These are phyloP conservation scores for Hirundichthys speculiger DNA, from an alignment of 2,113 vertebrate species.

Conservation along the genomic window DNA sequence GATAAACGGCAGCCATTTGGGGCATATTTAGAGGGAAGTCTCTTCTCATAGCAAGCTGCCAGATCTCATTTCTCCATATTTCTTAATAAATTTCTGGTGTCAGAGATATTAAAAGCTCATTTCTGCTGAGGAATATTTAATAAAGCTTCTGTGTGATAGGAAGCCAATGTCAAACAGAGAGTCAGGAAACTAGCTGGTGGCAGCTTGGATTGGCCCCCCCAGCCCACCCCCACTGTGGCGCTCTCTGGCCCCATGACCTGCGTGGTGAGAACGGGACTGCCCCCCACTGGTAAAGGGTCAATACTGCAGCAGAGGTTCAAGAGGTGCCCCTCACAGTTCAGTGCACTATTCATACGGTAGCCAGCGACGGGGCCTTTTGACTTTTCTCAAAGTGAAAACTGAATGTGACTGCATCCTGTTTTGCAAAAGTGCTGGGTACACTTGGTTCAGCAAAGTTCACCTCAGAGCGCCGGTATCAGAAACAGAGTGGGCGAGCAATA, in stretches of 20 bases:
- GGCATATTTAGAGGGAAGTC: conserved; percentile 56
- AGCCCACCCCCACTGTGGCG: conserved; percentile 55
- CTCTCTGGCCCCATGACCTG: conserved; percentile 57
- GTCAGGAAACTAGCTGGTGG: conserved; percentile 59
- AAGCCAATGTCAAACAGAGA: conserved; percentile 73
- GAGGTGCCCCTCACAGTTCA: conserved; percentile 66
- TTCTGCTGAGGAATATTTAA: conserved; percentile 68
- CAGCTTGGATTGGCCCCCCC: conserved; percentile 64
- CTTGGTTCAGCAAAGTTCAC: conserved; percentile 28
- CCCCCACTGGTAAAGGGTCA: conserved; percentile 79
- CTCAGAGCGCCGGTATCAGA: conserved; percentile 18
- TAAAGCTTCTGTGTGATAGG: conserved; percentile 56
- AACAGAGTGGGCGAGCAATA: conserved; percentile 1
- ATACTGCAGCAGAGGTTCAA: conserved; percentile 70
- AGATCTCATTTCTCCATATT: conserved; percentile 70
- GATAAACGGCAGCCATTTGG: conserved; percentile 73
- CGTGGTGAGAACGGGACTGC: conserved; percentile 61
- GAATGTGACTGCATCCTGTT: conserved; percentile 55
- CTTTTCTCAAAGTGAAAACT: conserved; percentile 72
- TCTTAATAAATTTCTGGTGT: conserved; percentile 72
- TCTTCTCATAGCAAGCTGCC: conserved; percentile 45
- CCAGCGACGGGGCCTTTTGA: conserved; percentile 52
- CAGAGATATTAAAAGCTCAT: conserved; percentile 74
- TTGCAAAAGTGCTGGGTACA: conserved; percentile 41
- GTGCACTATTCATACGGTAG: conserved; percentile 69